Conservation (phyloP, 2,113 vertebrate species). For the Cavia aperea region DNA sequence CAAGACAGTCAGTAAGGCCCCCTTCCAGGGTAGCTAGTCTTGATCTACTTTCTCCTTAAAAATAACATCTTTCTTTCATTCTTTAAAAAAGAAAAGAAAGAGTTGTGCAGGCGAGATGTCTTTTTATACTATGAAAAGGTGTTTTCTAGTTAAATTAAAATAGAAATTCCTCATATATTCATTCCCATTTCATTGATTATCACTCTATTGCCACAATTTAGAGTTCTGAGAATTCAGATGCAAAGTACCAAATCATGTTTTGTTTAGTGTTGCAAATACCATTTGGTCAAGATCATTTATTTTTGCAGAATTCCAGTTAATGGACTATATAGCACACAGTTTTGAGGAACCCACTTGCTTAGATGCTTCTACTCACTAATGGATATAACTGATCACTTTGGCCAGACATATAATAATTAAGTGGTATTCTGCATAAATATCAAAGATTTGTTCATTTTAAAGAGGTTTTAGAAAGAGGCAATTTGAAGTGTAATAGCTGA, state of each 20-base stretch:
- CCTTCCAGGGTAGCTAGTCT: background rate
- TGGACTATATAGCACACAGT: background rate
- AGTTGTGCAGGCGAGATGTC: background rate
- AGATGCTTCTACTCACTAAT: background rate
- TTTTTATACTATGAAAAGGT: background rate
- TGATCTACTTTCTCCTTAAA: background rate
- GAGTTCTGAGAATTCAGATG: background rate
- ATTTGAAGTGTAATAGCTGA: constrained; percentile 16
- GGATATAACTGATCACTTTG: background rate
- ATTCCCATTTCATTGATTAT: background rate
- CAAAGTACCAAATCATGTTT: background rate
- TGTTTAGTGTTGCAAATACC: background rate
- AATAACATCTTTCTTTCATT: background rate
- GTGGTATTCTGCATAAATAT: background rate
- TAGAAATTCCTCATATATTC: background rate
- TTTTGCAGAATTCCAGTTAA: constrained; percentile 12
- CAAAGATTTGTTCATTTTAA: background rate
- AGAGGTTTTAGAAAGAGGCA: background rate
- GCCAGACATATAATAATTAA: background rate
- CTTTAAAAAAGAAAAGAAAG: background rate
- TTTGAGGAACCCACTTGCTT: background rate
- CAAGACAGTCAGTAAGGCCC: background rate
- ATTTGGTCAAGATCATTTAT: background rate
- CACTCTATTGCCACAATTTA: background rate
- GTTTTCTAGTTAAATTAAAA: constrained; percentile 38